Percentiles rank a stretch among this genome's conserved stretches.
These are phyloP conservation scores for Cloeon dipterum DNA, from an alignment of 2,888 invertebrate genomes.

Conservation along the genomic window DNA sequence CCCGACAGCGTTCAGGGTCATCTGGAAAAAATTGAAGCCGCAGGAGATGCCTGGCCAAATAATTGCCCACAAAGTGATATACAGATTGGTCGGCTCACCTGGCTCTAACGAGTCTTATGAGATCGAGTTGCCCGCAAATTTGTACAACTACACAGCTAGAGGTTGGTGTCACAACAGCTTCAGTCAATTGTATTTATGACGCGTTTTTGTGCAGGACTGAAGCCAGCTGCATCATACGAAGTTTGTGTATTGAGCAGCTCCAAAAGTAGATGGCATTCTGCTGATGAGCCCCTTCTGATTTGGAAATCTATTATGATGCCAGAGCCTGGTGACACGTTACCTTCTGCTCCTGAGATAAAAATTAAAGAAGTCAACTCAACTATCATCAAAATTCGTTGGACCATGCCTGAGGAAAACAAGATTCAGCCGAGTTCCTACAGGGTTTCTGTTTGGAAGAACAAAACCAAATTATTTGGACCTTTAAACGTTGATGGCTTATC, in stretches of 20 bases:
- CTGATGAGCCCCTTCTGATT: too few species aligned
- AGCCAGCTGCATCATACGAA: constrained; percentile 25
- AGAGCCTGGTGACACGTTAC: constrained; percentile 8
- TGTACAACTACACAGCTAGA: constrained; percentile 21
- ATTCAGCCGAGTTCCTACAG: too few species aligned
- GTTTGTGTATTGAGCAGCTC: constrained; percentile 33
- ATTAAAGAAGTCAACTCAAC: constrained; percentile 17
- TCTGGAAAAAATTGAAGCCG: constrained; percentile 29
- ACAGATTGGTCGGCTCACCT: constrained; percentile 24
- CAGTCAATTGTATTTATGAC: too few species aligned
- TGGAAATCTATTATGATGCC: too few species aligned
- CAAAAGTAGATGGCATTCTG: constrained; percentile 22
- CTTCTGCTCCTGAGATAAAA: constrained; percentile 12
- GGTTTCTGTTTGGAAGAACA: too few species aligned
- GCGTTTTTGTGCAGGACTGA: too few species aligned
- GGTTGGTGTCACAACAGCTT: too few species aligned
- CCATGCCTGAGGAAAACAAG: too few species aligned
- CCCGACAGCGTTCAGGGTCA: constrained; percentile 27
- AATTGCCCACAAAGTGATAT: constrained; percentile 32
- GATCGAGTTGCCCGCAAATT: constrained; percentile 16
- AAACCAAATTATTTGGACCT: too few species aligned
- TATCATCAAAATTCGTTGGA: too few species aligned
- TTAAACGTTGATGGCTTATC: too few species aligned
- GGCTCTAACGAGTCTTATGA: too few species aligned
- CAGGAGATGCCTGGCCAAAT: constrained; percentile 29